Conservation (phyloP, 2,797 vertebrate genomes). For the Sandelia bainsii region DNA sequence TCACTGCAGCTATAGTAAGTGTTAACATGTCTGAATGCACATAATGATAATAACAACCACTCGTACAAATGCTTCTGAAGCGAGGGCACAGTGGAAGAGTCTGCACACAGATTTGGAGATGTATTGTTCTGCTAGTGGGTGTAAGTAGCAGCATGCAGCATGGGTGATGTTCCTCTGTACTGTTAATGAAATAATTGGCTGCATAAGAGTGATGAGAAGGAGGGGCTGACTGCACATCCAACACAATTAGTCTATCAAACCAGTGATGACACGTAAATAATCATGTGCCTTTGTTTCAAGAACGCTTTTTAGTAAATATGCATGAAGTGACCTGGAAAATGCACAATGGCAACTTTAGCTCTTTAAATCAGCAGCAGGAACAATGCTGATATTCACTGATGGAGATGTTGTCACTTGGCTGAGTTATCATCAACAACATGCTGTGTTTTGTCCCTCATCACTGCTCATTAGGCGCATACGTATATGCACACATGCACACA, state of each 20-base stretch:
- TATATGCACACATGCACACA: neutral
- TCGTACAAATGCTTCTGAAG: too few species aligned
- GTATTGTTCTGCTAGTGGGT: too few species aligned
- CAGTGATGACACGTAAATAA: conserved; percentile 40
- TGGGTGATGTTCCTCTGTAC: conserved; percentile 29
- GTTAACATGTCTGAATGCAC: too few species aligned
- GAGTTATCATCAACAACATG: conserved; percentile 53
- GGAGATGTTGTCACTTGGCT: conserved; percentile 30
- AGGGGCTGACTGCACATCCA: conserved; percentile 34
- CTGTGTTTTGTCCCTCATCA: conserved; percentile 32
- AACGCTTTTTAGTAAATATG: conserved; percentile 58
- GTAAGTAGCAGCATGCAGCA: neutral
- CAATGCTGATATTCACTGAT: conserved; percentile 70
- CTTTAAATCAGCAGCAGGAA: conserved; percentile 59
- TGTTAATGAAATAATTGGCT: conserved; percentile 73
- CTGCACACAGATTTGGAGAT: too few species aligned
- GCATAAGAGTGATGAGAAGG: conserved; percentile 9
- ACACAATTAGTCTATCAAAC: conserved; percentile 58
- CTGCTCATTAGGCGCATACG: conserved; percentile 32
- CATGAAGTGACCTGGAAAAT: conserved; percentile 78
- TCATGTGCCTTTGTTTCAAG: conserved; percentile 42
- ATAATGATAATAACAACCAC: too few species aligned
- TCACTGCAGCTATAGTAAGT: too few species aligned
- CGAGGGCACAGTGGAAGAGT: too few species aligned
- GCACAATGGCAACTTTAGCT: conserved; percentile 78